These are phyloP conservation scores for Leptogaster cylindrica DNA, from an alignment of 2,888 invertebrate species.

Conservation along the genomic window DNA sequence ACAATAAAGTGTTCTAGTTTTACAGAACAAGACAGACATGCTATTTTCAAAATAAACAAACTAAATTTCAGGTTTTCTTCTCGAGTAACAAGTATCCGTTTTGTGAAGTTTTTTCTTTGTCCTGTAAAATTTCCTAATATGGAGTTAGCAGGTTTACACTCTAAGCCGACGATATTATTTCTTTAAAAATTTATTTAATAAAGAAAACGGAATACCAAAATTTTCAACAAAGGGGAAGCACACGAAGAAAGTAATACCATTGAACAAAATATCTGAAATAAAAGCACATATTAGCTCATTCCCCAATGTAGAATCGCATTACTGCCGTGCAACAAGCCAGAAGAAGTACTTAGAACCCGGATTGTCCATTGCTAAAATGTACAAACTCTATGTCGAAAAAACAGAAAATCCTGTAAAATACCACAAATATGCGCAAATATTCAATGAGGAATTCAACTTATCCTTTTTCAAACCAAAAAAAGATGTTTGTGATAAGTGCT, in stretches of 20 bases:
- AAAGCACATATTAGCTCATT: slow-evolving; percentile 1
- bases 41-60: too few species aligned
- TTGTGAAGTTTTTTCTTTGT: too few species aligned
- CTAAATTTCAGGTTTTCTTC: too few species aligned
- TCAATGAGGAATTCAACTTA: slow-evolving; percentile 20
- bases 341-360: not conserved
- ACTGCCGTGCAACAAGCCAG: not conserved
- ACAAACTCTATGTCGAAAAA: not conserved
- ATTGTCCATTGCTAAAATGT: not conserved
- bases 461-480: too few species aligned
- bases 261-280: not conserved
- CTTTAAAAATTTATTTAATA: not conserved
- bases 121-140: too few species aligned
- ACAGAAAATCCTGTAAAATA: slow-evolving; percentile 6
- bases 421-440: not conserved
- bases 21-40: too few species aligned
- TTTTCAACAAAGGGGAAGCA: not conserved
- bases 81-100: too few species aligned
- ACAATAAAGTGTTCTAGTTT: too few species aligned
- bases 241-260: not conserved
- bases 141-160: too few species aligned
- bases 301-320: not conserved
- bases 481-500: too few species aligned
- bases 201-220: not conserved
- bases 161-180: too few species aligned